Percentiles rank a stretch among this genome's conserved stretches.
Conservation (phyloP, 23 tunicate genomes). For the Ciona savignyi region DNA sequence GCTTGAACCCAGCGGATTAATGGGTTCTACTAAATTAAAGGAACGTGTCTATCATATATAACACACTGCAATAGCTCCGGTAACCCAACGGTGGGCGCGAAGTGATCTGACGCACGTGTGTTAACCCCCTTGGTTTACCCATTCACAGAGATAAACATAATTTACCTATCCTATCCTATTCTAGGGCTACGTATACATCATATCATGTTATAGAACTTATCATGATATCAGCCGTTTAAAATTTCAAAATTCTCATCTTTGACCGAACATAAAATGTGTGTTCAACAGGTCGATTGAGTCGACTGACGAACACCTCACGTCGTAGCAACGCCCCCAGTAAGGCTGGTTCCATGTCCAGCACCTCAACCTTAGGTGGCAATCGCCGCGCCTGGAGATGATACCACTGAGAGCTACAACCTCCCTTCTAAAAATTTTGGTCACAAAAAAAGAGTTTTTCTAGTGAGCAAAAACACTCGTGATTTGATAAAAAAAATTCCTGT, state of each 20-base stretch:
- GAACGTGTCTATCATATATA: no score
- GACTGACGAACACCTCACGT: slow-evolving; percentile 47
- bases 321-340: slow-evolving; percentile 43
- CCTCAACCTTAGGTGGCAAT: neutral
- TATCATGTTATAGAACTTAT: no score
- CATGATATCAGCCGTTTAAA: no score
- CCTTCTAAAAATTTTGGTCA: neutral
- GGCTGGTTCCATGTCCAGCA: slow-evolving; percentile 14
- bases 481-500: no score
- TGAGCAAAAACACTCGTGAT: neutral
- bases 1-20: no score
- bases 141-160: neutral
- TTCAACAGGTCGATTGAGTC: slow-evolving; percentile 69
- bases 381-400: slow-evolving; percentile 30
- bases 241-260: no score
- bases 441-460: neutral
- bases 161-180: no score
- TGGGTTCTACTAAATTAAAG: no score
- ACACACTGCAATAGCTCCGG: no score
- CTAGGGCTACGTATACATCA: no score
- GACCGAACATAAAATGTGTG: no score
- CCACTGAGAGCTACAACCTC: neutral
- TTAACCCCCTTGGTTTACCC: neutral
- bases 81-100: no score
- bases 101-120: neutral